Evolutionary conservation across 1,140 invertebrate species (phyloP).

Genomic region (Stegodyphus dumicola): DNA sequence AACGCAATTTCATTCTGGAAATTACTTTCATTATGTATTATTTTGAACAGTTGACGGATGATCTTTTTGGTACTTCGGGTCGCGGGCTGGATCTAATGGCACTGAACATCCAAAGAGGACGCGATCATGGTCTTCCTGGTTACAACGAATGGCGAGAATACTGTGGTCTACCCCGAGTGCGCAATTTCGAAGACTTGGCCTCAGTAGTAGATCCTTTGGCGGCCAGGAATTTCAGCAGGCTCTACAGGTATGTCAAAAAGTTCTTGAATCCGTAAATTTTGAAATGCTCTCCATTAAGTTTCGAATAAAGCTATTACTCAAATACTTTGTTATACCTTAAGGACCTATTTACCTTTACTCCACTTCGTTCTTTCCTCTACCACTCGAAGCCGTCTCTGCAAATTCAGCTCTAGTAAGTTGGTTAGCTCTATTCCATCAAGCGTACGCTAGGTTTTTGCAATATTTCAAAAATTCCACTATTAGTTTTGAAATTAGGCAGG

Average conservation of each 20-base stretch:
- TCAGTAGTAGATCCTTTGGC: slow-evolving; percentile 66
- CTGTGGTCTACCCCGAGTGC: slow-evolving; percentile 80
- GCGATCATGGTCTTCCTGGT: slow-evolving; percentile 86
- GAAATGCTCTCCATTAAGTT: no score
- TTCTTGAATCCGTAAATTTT: neutral
- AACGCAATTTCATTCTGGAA: neutral
- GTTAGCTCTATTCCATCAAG: no score
- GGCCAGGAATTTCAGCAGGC: slow-evolving; percentile 24
- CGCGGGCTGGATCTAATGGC: slow-evolving; percentile 83
- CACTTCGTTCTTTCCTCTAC: no score
- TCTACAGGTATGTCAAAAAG: slow-evolving; percentile 41
- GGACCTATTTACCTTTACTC: no score
- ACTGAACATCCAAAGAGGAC: slow-evolving; percentile 86
- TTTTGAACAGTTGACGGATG: slow-evolving; percentile 77
- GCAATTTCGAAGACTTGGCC: slow-evolving; percentile 79
- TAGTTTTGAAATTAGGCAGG: no score
- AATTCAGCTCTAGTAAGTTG: no score
- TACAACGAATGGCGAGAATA: slow-evolving; percentile 85
- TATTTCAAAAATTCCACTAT: no score
- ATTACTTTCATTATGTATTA: slow-evolving; percentile 64
- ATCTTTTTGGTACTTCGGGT: slow-evolving; percentile 76
- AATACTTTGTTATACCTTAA: no score
- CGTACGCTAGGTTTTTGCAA: no score
- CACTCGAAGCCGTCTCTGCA: no score
- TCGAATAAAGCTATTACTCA: no score